Base-by-base conservation (phyloP, 2,888 invertebrate genomes). In the Drosophila pseudotakahashii region DNA sequence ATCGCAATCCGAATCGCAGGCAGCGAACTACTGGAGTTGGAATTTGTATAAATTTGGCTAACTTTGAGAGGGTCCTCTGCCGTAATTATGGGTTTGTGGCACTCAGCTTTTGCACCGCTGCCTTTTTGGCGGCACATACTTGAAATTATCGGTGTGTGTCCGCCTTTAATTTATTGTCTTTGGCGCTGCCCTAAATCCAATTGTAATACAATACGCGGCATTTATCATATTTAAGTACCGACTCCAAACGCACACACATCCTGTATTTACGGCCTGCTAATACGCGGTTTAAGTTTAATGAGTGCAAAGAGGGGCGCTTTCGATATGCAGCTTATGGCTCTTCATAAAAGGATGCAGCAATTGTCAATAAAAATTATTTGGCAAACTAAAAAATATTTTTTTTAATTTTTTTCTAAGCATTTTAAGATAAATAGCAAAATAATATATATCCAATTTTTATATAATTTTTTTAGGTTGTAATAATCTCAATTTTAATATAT, bases 31-130 rank as follows among this genome's bases (percentile, higher is more conserved):
- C 75, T 41, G 70, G 55, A 61, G 73, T 66, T 79, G 83, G 78
- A 77, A 79, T 80, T 84, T 82, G 87, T 80, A 84, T 85, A 83
- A 86, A 86, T 86, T 83, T 86, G 84, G 81, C 87, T 81, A 86
- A 69, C 60, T 41, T 39, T 23, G 37, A 19, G 37, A 19, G 23
- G 57, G 36, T 45, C 52, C 44, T 55, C 51, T n/a, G 6, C 52
- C 34, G 64, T 72, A 72, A 72, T 72, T 72, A 72, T 72, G 72
- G 72, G 71, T 71, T 55, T 62, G 44, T n/a, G 55, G 41, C 54
- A 50, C 32, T 42, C 30, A 7, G 23, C 32, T 55, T 50, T 44
- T 36, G 30, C 32, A 50, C 19, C 73, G 52, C 51, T 55, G 57
- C 51, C 54, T 48, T 47, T 58, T 62, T 58, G 47, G 58, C 53